Evolutionary conservation across 2,797 vertebrate genomes (phyloP).

Genomic region (Coluber constrictor): DNA sequence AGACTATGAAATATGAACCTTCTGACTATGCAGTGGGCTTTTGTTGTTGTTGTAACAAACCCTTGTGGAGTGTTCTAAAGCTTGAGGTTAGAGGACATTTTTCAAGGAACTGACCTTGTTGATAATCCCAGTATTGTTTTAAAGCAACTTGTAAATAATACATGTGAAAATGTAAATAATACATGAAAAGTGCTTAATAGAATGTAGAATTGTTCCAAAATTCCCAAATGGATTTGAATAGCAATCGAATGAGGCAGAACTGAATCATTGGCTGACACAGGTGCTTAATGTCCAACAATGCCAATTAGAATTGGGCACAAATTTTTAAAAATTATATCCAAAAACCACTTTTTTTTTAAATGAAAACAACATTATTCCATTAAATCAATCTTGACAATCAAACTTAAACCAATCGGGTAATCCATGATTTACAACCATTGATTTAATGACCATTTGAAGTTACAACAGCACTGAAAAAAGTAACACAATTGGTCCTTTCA

Average conservation of each 20-base stretch:
- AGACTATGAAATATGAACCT: neutral
- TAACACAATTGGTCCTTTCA: neutral
- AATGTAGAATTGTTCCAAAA: slow-evolving; percentile 14
- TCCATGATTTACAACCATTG: neutral
- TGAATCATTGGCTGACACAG: neutral
- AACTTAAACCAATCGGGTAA: neutral
- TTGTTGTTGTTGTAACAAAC: neutral
- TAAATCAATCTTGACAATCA: slow-evolving; percentile 17
- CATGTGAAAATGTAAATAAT: neutral
- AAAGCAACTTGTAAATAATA: neutral
- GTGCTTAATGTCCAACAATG: neutral
- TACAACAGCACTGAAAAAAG: neutral
- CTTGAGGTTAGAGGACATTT: neutral
- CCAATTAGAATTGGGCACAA: neutral
- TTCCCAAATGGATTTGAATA: neutral
- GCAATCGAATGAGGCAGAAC: neutral
- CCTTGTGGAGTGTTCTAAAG: neutral
- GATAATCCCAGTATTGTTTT: neutral
- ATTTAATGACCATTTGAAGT: neutral
- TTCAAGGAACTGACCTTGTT: neutral
- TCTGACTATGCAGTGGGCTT: neutral
- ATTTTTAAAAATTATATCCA: neutral
- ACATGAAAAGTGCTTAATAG: neutral
- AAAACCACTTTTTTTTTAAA: neutral
- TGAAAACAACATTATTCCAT: neutral